A percentile compares a stretch with the other conserved stretches of the same genome.
Conservation (phyloP, 1,140 invertebrate genomes). For the Cataglyphis hispanica region DNA sequence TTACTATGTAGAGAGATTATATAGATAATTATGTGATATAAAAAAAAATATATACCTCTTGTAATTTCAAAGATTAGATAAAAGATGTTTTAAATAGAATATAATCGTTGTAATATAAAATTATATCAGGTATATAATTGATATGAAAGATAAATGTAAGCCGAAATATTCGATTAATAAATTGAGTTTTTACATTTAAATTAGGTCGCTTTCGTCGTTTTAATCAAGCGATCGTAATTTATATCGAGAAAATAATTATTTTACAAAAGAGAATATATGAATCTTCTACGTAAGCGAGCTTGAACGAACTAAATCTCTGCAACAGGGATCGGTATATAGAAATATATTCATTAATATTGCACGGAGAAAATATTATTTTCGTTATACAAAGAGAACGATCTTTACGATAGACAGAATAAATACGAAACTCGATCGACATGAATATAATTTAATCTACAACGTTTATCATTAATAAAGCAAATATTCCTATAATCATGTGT, state of each 20-base stretch:
- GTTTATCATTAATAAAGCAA: conserved; percentile 39
- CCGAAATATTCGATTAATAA: too few species aligned
- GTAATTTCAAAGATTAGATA: not conserved
- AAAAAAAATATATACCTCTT: not conserved
- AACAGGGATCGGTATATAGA: not conserved
- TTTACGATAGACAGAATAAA: conserved; percentile 11
- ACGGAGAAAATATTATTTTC: conserved; percentile 12
- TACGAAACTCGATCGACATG: conserved; percentile 8
- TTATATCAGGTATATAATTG: not conserved
- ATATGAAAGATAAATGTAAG: not conserved
- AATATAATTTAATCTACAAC: conserved; percentile 42
- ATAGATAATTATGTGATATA: conserved; percentile 2
- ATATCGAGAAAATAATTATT: not conserved
- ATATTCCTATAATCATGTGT: conserved; percentile 33
- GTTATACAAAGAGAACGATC: not conserved
- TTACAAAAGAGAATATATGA: not conserved
- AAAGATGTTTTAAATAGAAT: too few species aligned
- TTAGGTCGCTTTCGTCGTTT: too few species aligned
- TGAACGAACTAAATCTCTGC: not conserved
- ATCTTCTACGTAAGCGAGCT: not conserved
- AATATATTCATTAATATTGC: conserved; percentile 5
- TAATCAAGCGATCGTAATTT: too few species aligned
- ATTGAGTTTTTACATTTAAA: too few species aligned
- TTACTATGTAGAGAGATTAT: not conserved
- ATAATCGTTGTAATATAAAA: too few species aligned